Percentiles rank a stretch among this genome's conserved stretches.
Conservation (phyloP, 1,140 invertebrate species). For the Apis cerana region DNA sequence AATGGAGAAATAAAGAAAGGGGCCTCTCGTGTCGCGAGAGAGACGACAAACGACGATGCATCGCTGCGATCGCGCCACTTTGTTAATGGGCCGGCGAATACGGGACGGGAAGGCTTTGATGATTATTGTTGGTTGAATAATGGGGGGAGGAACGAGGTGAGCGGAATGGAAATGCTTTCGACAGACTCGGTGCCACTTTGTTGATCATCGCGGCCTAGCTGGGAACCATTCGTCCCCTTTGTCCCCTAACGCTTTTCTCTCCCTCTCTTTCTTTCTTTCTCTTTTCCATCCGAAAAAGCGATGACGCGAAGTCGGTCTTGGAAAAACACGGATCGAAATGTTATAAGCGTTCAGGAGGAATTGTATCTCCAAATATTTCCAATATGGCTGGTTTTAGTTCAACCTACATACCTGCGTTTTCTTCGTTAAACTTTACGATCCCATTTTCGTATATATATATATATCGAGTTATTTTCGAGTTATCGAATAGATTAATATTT, state of each 20-base stretch:
- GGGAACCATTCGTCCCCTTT: not conserved
- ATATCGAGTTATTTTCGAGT: no score
- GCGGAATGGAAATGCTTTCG: slow-evolving; percentile 9
- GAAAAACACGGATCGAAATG: not conserved
- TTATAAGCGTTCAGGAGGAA: not conserved
- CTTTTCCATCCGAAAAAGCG: not conserved
- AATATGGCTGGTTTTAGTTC: not conserved
- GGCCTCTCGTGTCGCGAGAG: slow-evolving; percentile 11
- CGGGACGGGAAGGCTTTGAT: slow-evolving; percentile 28
- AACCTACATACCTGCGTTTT: not conserved
- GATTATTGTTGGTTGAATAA: slow-evolving; percentile 44
- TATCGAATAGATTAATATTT: no score
- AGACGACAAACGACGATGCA: slow-evolving; percentile 28
- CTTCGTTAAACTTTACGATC: not conserved
- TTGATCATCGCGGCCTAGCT: not conserved
- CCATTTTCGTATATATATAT: not conserved
- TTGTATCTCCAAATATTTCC: not conserved
- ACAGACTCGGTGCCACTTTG: slow-evolving; percentile 28
- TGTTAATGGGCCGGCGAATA: slow-evolving; percentile 38
- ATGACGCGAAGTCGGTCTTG: not conserved
- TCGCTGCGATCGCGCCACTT: slow-evolving; percentile 30
- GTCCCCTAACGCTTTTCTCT: not conserved
- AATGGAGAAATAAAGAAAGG: not conserved
- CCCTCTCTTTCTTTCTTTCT: no score
- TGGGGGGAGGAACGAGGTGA: not conserved